Base-by-base conservation (phyloP, 2,113 vertebrate species). In the Sterrhoptilus dennistouni region DNA sequence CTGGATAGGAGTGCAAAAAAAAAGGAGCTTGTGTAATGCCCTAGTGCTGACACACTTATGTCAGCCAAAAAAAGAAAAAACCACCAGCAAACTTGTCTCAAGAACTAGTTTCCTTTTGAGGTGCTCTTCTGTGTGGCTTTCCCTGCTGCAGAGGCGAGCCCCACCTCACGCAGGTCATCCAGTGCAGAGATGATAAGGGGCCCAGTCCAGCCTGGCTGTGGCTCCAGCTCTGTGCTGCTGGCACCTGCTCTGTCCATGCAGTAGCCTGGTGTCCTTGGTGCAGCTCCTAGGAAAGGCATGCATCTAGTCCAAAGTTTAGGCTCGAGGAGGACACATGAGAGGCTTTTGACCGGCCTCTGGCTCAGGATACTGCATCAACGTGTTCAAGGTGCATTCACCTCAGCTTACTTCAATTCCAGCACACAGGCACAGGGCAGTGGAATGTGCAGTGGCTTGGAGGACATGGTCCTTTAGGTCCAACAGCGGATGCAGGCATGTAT, bases 41-140 rank as follows among this genome's bases (percentile, higher is more conserved):
- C 59, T 35, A 59, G 29, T 78, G 47, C 52, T 93, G 68, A 71
- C 76, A 95, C 21, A 81, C 35, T 90, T 95, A 66, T 54, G 68
- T 80, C 83, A 94, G 44, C 2, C 15, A 31, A 44, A 40, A 38
- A n/a, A 59, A 71, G 15, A 27, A 50, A 27, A 50, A 25, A 50
- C 11, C 21, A 38, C 38, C 38, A 38, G 11, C 10, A 20, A 24
- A 29, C 38, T 66, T 66, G 20, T 52, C 57, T 82, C 31, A 71
- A 40, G 53, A 95, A 47, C 31, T 70, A 5, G 29, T 57, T 90
- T 89, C 38, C 24, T 84, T 94, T 23, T 66, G 71, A 85, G 40
- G 35, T 45, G 49, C 57, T 95, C 31, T 69, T 21, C 63, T 53
- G 31, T 60, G 71, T 53, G n/a, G 31, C 47, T 92, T 60, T 52